These are phyloP conservation scores for Cephus sareptanus DNA, from an alignment of 2,888 invertebrate genomes.

Conservation along the genomic window DNA sequence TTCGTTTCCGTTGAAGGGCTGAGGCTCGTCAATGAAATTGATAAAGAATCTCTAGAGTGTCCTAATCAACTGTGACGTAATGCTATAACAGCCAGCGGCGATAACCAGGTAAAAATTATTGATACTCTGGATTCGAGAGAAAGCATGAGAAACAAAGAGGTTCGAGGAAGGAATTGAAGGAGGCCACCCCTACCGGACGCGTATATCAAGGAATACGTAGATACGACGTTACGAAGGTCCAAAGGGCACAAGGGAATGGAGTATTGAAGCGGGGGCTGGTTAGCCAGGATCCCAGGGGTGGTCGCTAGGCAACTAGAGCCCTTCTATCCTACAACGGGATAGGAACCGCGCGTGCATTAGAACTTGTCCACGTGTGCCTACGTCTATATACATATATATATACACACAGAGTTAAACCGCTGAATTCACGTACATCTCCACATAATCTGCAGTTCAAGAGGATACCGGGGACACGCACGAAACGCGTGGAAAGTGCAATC, in stretches of 20 bases:
- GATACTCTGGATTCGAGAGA: background rate
- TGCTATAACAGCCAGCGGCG: background rate
- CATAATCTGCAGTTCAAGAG: background rate
- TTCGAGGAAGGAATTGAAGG: background rate
- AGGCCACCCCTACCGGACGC: background rate
- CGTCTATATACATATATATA: background rate
- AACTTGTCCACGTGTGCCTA: background rate
- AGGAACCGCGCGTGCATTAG: background rate
- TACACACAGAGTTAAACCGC: too few species aligned
- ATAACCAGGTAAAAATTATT: background rate
- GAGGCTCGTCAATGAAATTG: background rate
- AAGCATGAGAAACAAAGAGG: background rate
- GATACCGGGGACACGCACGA: background rate
- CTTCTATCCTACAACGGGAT: slow-evolving; percentile 27
- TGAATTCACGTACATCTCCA: too few species aligned
- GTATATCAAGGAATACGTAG: background rate
- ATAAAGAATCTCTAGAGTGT: background rate
- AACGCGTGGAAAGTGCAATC: background rate
- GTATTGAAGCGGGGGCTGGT: slow-evolving; percentile 19
- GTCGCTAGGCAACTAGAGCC: slow-evolving; percentile 57
- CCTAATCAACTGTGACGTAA: background rate
- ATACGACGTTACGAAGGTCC: background rate
- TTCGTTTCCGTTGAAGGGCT: background rate
- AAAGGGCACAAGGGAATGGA: background rate
- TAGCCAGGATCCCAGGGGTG: slow-evolving; percentile 34